These are phyloP conservation scores for Arge pagana DNA, from an alignment of 2,888 invertebrate species.

Conservation along the genomic window DNA sequence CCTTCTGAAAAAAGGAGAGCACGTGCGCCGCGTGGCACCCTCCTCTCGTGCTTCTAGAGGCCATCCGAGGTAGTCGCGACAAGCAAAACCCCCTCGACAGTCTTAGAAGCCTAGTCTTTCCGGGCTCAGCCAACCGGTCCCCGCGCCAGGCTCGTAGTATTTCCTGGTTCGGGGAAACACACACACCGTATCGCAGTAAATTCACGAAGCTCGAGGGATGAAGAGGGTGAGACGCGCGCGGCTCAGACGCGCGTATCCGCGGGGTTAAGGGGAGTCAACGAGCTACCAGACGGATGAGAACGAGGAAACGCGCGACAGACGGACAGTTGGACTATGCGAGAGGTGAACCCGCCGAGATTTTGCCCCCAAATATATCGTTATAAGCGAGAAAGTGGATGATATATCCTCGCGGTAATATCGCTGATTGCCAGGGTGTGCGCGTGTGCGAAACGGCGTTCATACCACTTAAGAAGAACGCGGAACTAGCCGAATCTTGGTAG, in stretches of 20 bases:
- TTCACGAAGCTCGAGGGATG: constrained; percentile 35
- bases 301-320: constrained; percentile 22
- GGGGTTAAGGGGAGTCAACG: constrained; percentile 14
- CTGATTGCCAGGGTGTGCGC: too few relatives aligned
- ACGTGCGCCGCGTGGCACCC: not conserved
- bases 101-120: constrained; percentile 22
- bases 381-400: too few relatives aligned
- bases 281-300: constrained; percentile 15
- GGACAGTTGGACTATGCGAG: not conserved
- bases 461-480: too few relatives aligned
- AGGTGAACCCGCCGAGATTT: not conserved
- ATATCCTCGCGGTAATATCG: too few relatives aligned
- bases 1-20: constrained; percentile 3
- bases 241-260: not conserved
- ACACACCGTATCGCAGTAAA: constrained; percentile 28
- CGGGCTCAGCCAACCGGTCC: constrained; percentile 31
- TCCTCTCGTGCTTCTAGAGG: not conserved
- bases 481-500: too few relatives aligned
- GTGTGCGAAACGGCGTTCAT: too few relatives aligned
- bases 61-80: not conserved
- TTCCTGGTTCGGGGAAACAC: constrained; percentile 34
- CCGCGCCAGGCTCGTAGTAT: constrained; percentile 29
- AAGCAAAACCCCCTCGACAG: constrained; percentile 5
- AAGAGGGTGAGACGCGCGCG: constrained; percentile 24
- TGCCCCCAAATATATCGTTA: not conserved